Percentiles rank a stretch among this genome's conserved stretches.
These are phyloP conservation scores for Drosophila trichaetosa DNA, from an alignment of 2,888 invertebrate species.

Conservation along the genomic window DNA sequence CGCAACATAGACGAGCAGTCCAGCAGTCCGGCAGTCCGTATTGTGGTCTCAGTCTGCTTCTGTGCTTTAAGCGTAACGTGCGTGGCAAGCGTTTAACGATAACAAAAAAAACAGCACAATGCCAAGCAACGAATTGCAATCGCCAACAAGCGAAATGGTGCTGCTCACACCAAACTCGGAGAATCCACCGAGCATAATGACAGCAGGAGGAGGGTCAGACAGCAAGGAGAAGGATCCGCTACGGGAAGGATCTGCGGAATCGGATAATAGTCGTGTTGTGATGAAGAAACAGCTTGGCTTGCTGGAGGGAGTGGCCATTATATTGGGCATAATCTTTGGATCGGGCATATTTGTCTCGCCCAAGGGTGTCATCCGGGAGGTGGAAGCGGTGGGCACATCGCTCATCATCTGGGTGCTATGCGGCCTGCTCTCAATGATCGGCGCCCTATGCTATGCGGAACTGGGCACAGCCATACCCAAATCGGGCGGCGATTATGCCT, in stretches of 20 bases:
- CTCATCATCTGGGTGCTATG: slow-evolving; percentile 94
- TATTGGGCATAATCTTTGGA: slow-evolving; percentile 97
- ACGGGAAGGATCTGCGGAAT: slow-evolving; percentile 73
- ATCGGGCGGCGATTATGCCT: slow-evolving; percentile 98
- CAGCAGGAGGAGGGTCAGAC: not conserved
- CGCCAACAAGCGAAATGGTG: slow-evolving; percentile 84
- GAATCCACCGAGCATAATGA: slow-evolving; percentile 54
- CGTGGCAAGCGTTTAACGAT: slow-evolving; percentile 51
- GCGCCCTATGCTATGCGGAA: slow-evolving; percentile 98
- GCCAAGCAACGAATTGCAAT: slow-evolving; percentile 74
- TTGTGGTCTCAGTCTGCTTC: slow-evolving; percentile 41
- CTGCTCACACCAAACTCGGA: slow-evolving; percentile 83
- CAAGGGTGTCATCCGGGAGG: slow-evolving; percentile 95
- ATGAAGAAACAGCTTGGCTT: slow-evolving; percentile 96
- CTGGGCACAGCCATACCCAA: slow-evolving; percentile 92
- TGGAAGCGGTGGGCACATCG: slow-evolving; percentile 95
- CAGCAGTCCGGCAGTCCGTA: slow-evolving; percentile 1
- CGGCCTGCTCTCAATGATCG: slow-evolving; percentile 95
- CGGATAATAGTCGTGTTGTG: slow-evolving; percentile 86
- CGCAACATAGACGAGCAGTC: slow-evolving; percentile 28
- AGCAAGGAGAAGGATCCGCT: slow-evolving; percentile 36
- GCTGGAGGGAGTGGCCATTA: slow-evolving; percentile 96
- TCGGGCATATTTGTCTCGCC: slow-evolving; percentile 98
- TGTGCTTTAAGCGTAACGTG: slow-evolving; percentile 49
- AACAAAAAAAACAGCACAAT: slow-evolving; percentile 43